Percentiles rank a stretch among this genome's conserved stretches.
phyloP scores from a whole-genome alignment of 1,140 invertebrate genomes.

The Pygmarrhopalites habei region DNA sequence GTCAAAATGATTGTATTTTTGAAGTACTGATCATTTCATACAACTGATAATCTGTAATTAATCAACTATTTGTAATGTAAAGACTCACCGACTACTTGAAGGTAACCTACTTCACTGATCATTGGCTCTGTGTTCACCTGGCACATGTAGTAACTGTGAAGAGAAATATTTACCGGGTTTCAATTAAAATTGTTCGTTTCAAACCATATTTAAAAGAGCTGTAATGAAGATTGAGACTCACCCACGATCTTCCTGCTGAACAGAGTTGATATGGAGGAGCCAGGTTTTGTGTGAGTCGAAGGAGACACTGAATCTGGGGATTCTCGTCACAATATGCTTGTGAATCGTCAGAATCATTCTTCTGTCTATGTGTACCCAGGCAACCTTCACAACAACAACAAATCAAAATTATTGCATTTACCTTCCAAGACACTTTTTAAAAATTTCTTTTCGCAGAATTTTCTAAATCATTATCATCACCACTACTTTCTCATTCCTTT shows the following conservation, averaged over 20 bases:
- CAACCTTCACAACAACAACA: conserved; percentile 63
- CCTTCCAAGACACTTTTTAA: too few species aligned
- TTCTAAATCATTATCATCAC: too few species aligned
- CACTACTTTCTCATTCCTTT: too few species aligned
- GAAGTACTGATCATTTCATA: too few species aligned
- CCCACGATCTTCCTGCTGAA: conserved; percentile 80
- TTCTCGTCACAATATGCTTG: conserved; percentile 76
- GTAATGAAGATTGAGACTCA: too few species aligned
- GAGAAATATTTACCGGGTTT: not conserved
- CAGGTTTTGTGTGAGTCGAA: conserved; percentile 87
- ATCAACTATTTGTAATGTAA: too few species aligned
- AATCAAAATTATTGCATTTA: conserved; percentile 15
- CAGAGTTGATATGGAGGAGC: conserved; percentile 76
- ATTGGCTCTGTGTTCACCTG: conserved; percentile 62
- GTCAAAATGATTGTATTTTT: too few species aligned
- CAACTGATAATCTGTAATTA: too few species aligned
- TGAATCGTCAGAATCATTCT: conserved; percentile 89
- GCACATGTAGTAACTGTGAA: conserved; percentile 35
- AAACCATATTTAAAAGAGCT: too few species aligned
- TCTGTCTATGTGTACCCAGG: conserved; percentile 89
- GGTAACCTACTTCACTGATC: conserved; percentile 86
- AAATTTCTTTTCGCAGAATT: too few species aligned
- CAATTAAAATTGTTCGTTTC: conserved; percentile 41
- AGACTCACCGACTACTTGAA: conserved; percentile 88
- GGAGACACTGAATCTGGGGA: conserved; percentile 77